These are phyloP conservation scores for Leucopsar rothschildi DNA, from an alignment of 2,113 vertebrate species.

Conservation along the genomic window DNA sequence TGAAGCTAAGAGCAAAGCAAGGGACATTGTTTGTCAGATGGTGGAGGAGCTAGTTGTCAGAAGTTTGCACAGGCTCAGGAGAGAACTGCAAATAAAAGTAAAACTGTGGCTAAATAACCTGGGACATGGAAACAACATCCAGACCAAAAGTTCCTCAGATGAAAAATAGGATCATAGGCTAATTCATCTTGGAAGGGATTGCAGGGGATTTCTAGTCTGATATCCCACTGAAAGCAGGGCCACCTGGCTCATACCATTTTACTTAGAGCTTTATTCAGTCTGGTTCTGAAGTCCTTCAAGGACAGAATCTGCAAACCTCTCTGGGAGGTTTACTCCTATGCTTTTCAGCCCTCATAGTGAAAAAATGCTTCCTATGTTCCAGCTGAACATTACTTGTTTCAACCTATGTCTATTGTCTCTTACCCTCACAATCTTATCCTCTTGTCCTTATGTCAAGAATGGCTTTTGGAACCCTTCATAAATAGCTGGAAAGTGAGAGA, in stretches of 20 bases:
- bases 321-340: background rate
- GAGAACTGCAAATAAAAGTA: background rate
- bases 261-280: background rate
- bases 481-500: background rate
- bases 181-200: background rate
- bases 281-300: background rate
- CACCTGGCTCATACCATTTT: background rate
- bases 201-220: background rate
- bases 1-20: background rate
- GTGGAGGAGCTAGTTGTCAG: background rate
- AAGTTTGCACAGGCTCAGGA: background rate
- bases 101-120: background rate
- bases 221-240: background rate
- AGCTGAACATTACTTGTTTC: background rate
- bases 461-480: background rate
- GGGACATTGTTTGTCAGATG: background rate
- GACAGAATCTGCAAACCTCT: background rate
- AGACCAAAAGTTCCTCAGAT: background rate
- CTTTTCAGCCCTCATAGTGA: background rate
- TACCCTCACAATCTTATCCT: background rate
- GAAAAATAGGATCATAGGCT: background rate
- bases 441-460: background rate
- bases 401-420: background rate
- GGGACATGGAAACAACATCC: background rate
- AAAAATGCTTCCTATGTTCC: background rate